These are phyloP conservation scores for Cheilosia pagana DNA, from an alignment of 2,888 invertebrate genomes.

Conservation along the genomic window DNA sequence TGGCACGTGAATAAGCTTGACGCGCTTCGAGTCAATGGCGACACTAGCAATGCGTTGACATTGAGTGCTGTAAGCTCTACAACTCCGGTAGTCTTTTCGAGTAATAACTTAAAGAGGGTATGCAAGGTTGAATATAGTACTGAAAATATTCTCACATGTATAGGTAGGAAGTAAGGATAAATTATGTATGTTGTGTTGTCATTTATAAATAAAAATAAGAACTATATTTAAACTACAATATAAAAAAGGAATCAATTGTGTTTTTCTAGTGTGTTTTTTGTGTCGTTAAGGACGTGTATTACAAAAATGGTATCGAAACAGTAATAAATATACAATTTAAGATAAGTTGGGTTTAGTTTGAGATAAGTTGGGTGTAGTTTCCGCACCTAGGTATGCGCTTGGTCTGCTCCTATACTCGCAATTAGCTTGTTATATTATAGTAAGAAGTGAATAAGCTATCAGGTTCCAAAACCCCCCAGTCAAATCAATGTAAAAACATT, in stretches of 20 bases:
- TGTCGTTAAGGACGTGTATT: no score
- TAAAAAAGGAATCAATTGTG: not conserved
- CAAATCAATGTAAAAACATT: no score
- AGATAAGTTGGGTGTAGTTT: no score
- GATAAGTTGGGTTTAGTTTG: no score
- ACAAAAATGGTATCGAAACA: no score
- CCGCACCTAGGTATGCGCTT: no score
- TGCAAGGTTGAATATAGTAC: slow-evolving; percentile 61
- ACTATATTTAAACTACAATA: slow-evolving; percentile 5
- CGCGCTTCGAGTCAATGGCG: slow-evolving; percentile 26
- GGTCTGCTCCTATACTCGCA: no score
- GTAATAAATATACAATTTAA: no score
- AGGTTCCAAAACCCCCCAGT: no score
- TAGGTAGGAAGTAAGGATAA: slow-evolving; percentile 59
- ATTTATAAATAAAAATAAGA: not conserved
- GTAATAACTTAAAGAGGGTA: slow-evolving; percentile 36
- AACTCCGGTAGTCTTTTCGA: slow-evolving; percentile 46
- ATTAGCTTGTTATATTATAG: no score
- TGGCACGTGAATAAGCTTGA: slow-evolving; percentile 85
- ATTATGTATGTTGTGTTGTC: slow-evolving; percentile 1
- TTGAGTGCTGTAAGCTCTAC: not conserved
- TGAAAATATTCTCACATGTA: slow-evolving; percentile 61
- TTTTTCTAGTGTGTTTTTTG: not conserved
- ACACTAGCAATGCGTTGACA: slow-evolving; percentile 16
- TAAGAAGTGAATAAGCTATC: no score